Evolutionary conservation across 2,797 vertebrate species (phyloP).

Genomic region (Mus spretus): DNA sequence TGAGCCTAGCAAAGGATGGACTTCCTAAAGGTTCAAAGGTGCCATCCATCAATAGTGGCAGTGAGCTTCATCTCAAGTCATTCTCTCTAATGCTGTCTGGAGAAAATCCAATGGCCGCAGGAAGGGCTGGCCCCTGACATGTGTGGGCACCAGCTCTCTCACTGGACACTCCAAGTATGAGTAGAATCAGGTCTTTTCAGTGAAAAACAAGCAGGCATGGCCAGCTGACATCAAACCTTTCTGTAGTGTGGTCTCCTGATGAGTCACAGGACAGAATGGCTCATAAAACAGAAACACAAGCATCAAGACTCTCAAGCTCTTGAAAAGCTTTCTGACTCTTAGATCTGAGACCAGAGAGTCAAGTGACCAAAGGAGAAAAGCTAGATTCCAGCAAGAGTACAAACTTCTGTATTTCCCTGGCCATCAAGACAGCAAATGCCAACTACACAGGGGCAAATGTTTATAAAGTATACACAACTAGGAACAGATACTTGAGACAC

Average conservation of each 20-base stretch:
- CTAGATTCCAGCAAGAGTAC: not conserved
- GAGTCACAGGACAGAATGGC: not conserved
- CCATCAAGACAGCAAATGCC: constrained; percentile 14
- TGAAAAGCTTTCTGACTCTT: not conserved
- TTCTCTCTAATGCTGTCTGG: not conserved
- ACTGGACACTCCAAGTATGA: not conserved
- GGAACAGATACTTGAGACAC: too few relatives aligned
- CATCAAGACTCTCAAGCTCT: not conserved
- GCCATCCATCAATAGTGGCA: not conserved
- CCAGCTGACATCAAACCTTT: not conserved
- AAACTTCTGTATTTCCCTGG: not conserved
- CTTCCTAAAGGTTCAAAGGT: not conserved
- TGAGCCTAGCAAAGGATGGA: not conserved
- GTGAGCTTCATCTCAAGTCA: not conserved
- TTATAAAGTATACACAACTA: not conserved
- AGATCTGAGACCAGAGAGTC: not conserved
- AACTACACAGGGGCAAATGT: not conserved
- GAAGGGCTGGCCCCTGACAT: not conserved
- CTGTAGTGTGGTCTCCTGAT: not conserved
- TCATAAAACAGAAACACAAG: not conserved
- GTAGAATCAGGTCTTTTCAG: not conserved
- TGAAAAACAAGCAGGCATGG: not conserved
- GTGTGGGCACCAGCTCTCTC: not conserved
- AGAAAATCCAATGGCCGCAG: not conserved
- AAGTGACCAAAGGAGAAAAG: not conserved